These are phyloP conservation scores for Dinomys branickii DNA, from an alignment of 2,113 vertebrate genomes.

Conservation along the genomic window DNA sequence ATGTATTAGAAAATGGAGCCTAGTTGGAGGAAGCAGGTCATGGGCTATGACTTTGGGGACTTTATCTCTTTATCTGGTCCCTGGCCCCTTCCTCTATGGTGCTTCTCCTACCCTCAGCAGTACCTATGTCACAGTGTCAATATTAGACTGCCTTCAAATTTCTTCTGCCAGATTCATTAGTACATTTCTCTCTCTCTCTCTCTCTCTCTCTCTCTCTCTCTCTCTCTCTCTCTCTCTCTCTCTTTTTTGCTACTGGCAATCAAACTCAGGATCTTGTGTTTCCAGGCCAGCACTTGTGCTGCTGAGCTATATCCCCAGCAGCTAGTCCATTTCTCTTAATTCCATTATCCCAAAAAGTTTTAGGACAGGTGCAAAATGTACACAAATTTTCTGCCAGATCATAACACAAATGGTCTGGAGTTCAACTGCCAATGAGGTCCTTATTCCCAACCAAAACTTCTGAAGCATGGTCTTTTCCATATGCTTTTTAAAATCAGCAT, in stretches of 20 bases:
- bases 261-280: no score
- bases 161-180: neutral
- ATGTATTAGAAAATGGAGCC: neutral
- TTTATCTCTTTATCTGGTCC: neutral
- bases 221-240: no score
- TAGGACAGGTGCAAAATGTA: neutral
- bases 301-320: no score
- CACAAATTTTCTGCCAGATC: neutral
- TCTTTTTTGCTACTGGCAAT: no score
- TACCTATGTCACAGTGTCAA: neutral
- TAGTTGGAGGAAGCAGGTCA: neutral
- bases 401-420: neutral
- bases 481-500: neutral
- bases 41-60: neutral
- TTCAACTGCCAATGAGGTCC: neutral
- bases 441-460: neutral
- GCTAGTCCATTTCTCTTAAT: neutral
- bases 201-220: no score
- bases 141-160: neutral
- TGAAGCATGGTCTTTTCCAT: neutral
- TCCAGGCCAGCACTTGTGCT: no score
- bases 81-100: neutral
- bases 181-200: neutral
- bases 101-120: neutral
- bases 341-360: neutral